phyloP scores from a whole-genome alignment of 2,113 vertebrate genomes.

The Dryoscopus gambensis region DNA sequence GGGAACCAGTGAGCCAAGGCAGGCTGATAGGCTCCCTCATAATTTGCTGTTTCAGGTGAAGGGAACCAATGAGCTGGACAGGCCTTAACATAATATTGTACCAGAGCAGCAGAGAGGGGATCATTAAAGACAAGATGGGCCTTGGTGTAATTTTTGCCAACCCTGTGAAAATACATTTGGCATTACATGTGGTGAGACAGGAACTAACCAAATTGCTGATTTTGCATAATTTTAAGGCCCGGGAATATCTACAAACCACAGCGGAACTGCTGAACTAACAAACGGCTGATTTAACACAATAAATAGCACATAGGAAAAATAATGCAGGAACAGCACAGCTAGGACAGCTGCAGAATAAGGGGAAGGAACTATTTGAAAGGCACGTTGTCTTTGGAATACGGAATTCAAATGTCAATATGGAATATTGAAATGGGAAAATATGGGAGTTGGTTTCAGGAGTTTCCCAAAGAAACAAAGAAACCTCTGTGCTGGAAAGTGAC shows the following conservation, averaged over 20 bases:
- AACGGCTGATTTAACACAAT: slow-evolving; percentile 62
- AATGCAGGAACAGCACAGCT: slow-evolving; percentile 1
- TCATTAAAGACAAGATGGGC: slow-evolving; percentile 36
- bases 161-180: slow-evolving; percentile 2
- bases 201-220: slow-evolving; percentile 31
- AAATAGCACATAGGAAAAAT: slow-evolving; percentile 43
- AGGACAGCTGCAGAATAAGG: slow-evolving; percentile 25
- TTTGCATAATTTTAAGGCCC: not conserved
- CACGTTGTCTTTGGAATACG: not conserved
- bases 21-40: not conserved
- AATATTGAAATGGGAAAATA: not conserved
- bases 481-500: not conserved
- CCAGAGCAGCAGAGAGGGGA: not conserved
- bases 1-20: not conserved
- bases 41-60: slow-evolving; percentile 39
- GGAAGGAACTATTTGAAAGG: not conserved
- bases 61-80: not conserved
- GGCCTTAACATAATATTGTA: not conserved
- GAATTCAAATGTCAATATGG: not conserved
- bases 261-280: slow-evolving; percentile 46
- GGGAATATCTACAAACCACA: not conserved
- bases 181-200: slow-evolving; percentile 9
- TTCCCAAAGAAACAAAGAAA: not conserved
- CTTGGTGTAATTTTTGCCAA: not conserved
- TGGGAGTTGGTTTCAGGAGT: not conserved